phyloP scores from a whole-genome alignment of 1,140 invertebrate genomes.

The Nasonia vitripennis region DNA sequence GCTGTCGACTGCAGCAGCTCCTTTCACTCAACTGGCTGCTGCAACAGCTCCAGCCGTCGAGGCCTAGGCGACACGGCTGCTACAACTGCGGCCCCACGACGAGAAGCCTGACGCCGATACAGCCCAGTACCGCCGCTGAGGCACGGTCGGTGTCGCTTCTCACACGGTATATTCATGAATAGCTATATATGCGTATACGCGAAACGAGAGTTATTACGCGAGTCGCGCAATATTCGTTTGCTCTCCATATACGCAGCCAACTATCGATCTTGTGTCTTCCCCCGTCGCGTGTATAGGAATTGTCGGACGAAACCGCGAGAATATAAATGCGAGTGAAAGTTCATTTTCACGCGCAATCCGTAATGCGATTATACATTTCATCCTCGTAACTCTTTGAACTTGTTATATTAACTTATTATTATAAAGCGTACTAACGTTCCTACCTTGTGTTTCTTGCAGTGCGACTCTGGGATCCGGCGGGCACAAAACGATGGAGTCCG shows the following conservation, averaged over 20 bases:
- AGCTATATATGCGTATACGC: not conserved
- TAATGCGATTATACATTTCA: constrained; percentile 14
- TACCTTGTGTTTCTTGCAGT: constrained; percentile 67
- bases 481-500: constrained; percentile 70
- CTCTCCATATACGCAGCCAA: not conserved
- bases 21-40: not conserved
- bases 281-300: not conserved
- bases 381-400: no score
- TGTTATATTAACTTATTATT: no score
- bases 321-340: not conserved
- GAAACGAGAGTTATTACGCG: not conserved
- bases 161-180: not conserved
- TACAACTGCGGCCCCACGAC: not conserved
- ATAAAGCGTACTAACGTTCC: not conserved
- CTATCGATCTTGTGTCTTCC: no score
- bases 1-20: not conserved
- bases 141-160: not conserved
- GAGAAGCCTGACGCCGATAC: no score
- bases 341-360: not conserved
- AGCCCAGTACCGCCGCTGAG: no score
- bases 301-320: not conserved
- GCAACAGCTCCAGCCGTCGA: not conserved
- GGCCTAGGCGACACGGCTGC: not conserved
- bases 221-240: not conserved
- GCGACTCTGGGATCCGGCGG: constrained; percentile 71